Percentiles rank a stretch among this genome's conserved stretches.
phyloP scores from a whole-genome alignment of 2,113 vertebrate genomes.

The Haemorhous mexicanus region DNA sequence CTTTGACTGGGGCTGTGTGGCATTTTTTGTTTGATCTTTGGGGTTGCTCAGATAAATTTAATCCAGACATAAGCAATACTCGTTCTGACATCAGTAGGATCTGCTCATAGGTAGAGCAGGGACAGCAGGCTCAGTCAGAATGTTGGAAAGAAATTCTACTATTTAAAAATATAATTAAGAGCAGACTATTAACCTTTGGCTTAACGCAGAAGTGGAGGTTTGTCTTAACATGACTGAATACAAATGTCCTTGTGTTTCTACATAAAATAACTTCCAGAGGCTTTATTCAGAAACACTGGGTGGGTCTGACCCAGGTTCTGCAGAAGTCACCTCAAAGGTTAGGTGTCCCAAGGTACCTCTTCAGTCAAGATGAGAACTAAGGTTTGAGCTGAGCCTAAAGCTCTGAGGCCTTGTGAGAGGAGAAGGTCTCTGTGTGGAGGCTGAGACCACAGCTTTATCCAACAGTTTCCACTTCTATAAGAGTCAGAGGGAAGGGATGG shows the following conservation, averaged over 20 bases:
- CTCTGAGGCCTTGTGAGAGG: not conserved
- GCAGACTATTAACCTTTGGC: not conserved
- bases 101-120: not conserved
- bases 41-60: slow-evolving; percentile 35
- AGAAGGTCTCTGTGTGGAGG: not conserved
- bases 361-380: not conserved
- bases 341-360: not conserved
- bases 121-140: not conserved
- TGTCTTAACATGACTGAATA: not conserved
- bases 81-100: slow-evolving; percentile 20
- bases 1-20: slow-evolving; percentile 56
- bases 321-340: not conserved
- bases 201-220: not conserved
- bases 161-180: not conserved
- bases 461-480: not conserved
- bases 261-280: not conserved
- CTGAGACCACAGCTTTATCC: not conserved
- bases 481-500: not conserved
- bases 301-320: not conserved
- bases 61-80: not conserved
- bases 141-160: not conserved
- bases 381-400: not conserved
- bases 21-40: slow-evolving; percentile 51
- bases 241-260: not conserved
- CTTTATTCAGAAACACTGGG: not conserved